Conservation (phyloP, 2,113 vertebrate species). For the Collichthys lucidus region DNA sequence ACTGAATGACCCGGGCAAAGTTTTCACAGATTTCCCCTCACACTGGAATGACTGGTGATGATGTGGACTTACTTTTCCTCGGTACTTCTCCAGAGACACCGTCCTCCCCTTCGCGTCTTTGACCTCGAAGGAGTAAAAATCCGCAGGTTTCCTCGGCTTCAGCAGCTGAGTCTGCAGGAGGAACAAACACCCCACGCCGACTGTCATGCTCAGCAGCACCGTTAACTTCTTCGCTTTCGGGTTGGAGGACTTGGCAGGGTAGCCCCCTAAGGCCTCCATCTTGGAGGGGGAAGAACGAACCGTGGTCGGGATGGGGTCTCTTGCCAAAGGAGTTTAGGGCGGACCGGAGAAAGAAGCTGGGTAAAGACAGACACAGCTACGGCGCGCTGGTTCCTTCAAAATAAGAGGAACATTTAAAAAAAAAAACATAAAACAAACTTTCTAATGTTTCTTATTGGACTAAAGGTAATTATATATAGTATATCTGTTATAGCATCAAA, state of each 20-base stretch:
- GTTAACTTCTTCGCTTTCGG: slow-evolving; percentile 83
- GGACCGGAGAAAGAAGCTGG: slow-evolving; percentile 44
- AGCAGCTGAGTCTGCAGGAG: slow-evolving; percentile 89
- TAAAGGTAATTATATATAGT: too few relatives aligned
- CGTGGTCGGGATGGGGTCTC: slow-evolving; percentile 47
- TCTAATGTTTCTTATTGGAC: too few relatives aligned
- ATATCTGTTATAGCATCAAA: too few relatives aligned
- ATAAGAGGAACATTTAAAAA: slow-evolving; percentile 10
- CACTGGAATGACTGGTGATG: slow-evolving; percentile 20
- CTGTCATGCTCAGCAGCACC: slow-evolving; percentile 88
- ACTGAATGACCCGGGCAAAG: not conserved
- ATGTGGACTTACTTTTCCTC: slow-evolving; percentile 92
- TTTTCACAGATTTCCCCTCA: not conserved
- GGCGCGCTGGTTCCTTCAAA: not conserved
- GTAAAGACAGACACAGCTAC: accelerated
- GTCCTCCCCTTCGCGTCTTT: slow-evolving; percentile 89
- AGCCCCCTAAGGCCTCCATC: slow-evolving; percentile 92
- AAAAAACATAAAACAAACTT: too few relatives aligned
- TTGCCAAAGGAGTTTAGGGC: slow-evolving; percentile 59
- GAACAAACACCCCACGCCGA: slow-evolving; percentile 88
- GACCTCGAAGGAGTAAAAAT: slow-evolving; percentile 94
- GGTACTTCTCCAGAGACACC: slow-evolving; percentile 92
- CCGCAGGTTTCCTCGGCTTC: slow-evolving; percentile 82
- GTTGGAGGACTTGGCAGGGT: slow-evolving; percentile 84
- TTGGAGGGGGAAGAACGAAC: slow-evolving; percentile 77